These are phyloP conservation scores for Tachina grossa DNA, from an alignment of 2,888 invertebrate species.

Conservation along the genomic window DNA sequence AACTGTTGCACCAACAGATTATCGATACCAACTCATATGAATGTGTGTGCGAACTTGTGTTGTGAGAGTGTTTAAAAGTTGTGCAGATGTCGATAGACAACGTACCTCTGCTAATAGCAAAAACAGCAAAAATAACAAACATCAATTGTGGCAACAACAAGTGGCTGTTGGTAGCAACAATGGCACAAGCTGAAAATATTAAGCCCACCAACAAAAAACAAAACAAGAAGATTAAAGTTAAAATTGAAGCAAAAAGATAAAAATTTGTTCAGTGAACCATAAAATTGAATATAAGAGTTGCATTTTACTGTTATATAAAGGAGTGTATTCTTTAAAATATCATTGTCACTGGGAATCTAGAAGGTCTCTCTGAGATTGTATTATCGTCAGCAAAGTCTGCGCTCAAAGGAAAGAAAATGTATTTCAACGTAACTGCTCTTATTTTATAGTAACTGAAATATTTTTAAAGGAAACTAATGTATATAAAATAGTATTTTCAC, in stretches of 20 bases:
- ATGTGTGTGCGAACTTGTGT: not conserved
- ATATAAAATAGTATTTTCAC: no score
- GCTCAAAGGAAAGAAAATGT: no score
- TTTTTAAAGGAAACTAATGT: no score
- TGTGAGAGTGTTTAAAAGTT: constrained; percentile 37
- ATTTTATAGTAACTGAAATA: no score
- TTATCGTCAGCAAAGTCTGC: not conserved
- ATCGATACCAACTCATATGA: constrained; percentile 18
- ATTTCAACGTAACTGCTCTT: no score
- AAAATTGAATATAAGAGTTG: constrained; percentile 27
- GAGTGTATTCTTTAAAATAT: constrained; percentile 20
- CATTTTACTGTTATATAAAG: not conserved
- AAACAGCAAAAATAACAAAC: constrained; percentile 29
- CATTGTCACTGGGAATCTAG: not conserved
- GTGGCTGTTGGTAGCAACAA: constrained; percentile 50
- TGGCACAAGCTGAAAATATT: constrained; percentile 53
- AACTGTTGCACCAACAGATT: constrained; percentile 58
- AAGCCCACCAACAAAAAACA: constrained; percentile 50
- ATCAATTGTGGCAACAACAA: constrained; percentile 50
- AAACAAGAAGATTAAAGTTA: not conserved
- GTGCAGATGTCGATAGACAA: constrained; percentile 67
- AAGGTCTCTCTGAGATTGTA: not conserved
- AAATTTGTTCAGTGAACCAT: constrained; percentile 34
- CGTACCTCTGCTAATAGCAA: constrained; percentile 32
- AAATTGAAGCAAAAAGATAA: constrained; percentile 19